phyloP scores from a whole-genome alignment of 2,888 invertebrate species.

The Callinectes sapidus region DNA sequence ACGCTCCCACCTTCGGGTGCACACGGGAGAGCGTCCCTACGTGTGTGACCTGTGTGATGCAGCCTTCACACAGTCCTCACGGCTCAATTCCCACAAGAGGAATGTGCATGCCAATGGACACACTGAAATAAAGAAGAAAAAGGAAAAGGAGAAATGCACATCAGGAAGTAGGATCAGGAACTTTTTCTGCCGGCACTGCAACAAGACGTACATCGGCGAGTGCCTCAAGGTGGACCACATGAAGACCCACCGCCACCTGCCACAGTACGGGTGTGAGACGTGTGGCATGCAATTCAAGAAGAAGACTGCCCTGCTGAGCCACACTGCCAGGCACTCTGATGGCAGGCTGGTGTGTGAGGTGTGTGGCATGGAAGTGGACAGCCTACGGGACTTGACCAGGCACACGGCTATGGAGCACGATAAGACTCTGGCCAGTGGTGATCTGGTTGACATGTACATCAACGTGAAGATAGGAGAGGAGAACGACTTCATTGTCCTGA shows the following conservation, averaged over 20 bases:
- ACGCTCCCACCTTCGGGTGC: conserved; percentile 48
- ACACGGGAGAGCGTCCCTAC: conserved; percentile 61
- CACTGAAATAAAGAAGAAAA: conserved; percentile 7
- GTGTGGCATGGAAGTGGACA: conserved; percentile 32
- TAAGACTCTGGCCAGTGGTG: background rate
- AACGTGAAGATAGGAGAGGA: conserved; percentile 57
- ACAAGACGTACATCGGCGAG: conserved; percentile 62
- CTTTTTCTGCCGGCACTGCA: conserved; percentile 57
- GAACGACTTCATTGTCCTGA: conserved; percentile 51
- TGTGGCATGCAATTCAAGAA: conserved; percentile 47
- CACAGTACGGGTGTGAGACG: conserved; percentile 30
- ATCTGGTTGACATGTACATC: conserved; percentile 44
- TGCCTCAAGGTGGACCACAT: conserved; percentile 60
- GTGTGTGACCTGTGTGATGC: conserved; percentile 44
- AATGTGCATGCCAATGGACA: conserved; percentile 19
- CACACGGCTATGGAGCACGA: conserved; percentile 34
- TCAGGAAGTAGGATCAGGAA: conserved; percentile 42
- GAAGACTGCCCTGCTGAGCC: conserved; percentile 44
- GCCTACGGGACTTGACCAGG: conserved; percentile 2
- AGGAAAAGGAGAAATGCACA: conserved; percentile 33
- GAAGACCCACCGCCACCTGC: conserved; percentile 12
- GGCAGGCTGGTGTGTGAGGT: conserved; percentile 42
- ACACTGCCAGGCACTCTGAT: conserved; percentile 41
- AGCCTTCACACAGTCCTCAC: conserved; percentile 59
- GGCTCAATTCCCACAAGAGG: conserved; percentile 55